Evolutionary conservation across 2,113 vertebrate genomes (phyloP), one percentile per base, ranked within the genome.

Genomic region (Hemiprocne comata): DNA sequence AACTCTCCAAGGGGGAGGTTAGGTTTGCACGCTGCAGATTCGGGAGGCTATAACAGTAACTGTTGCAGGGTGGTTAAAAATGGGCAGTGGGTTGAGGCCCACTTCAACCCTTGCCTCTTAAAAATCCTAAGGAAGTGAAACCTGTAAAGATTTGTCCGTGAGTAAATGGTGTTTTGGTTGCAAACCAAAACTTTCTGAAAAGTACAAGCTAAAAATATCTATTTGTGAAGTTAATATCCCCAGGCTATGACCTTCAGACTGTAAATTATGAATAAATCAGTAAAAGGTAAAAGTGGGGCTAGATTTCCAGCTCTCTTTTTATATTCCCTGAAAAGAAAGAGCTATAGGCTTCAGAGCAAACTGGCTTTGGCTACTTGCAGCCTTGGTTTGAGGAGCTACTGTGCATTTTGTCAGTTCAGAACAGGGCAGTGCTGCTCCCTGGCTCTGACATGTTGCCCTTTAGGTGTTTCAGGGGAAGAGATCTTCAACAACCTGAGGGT

Each of bases 401-500:
- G 1, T 38, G 66, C 29, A 14, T 67, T 78, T 67, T 23, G 11
- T 26, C 36, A 46, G 13, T 6, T 29, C 13, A 34, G 73, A 58
- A 2, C 36, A 48, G 26, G 38, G 8, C 28, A 73, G 50, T 0
- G 2, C 13, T 87, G 40, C 40, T 78, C 62, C 3, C 0, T 29
- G 40, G 28, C 61, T n/a, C 46, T 1, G 3, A 7, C 46, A 20
- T 0, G 0, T 21, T 2, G 4, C 12, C 1, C 1, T 25, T 29
- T 2, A 25, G 42, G 10, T 62, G 33, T 44, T 75, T 34, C 23
- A 11, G 60, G 36, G 18, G 9, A 62, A 55, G 51, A 7, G 23
- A 6, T 9, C 70, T 85, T 34, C 12, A 48, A 53, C n/a, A 21
- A 6, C 11, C 26, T 17, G 44, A 55, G 38, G 17, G 46, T 74